Evolutionary conservation across 2,888 invertebrate species (phyloP).

Genomic region (Mellilla xanthometata): DNA sequence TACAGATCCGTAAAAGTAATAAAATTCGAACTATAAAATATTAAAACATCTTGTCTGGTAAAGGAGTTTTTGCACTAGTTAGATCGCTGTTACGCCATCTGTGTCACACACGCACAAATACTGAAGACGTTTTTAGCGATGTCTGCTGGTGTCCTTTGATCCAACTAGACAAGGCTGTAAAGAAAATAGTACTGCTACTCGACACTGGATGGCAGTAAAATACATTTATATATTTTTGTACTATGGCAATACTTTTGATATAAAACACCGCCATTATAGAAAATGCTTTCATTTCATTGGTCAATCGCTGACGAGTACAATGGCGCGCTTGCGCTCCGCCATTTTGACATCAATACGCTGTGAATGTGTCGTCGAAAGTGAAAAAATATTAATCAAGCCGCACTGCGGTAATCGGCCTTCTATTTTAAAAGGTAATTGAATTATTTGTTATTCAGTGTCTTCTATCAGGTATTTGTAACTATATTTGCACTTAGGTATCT

Average conservation of each 20-base stretch:
- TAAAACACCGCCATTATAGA: slow-evolving; percentile 57
- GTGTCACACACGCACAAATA: too few species aligned
- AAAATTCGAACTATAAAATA: too few species aligned
- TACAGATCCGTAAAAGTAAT: too few species aligned
- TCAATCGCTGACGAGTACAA: slow-evolving; percentile 39
- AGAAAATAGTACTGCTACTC: slow-evolving; percentile 25
- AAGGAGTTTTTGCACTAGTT: too few species aligned
- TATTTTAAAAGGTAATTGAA: slow-evolving; percentile 51
- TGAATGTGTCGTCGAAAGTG: slow-evolving; percentile 22
- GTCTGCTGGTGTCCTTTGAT: too few species aligned
- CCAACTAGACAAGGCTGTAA: too few species aligned
- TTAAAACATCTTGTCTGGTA: too few species aligned
- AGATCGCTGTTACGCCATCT: too few species aligned
- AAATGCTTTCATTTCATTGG: slow-evolving; percentile 73
- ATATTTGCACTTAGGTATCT: slow-evolving; percentile 84
- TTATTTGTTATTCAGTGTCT: slow-evolving; percentile 2
- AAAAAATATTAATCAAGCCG: slow-evolving; percentile 53
- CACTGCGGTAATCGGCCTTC: slow-evolving; percentile 62
- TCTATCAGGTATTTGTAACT: slow-evolving; percentile 1
- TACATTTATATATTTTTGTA: slow-evolving; percentile 16
- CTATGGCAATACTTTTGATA: slow-evolving; percentile 58
- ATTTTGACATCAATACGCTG: slow-evolving; percentile 53
- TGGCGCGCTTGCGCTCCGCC: slow-evolving; percentile 55
- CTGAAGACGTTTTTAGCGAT: too few species aligned
- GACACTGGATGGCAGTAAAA: slow-evolving; percentile 37